Conservation (phyloP, 1,140 invertebrate species). For the Meloidogyne chitwoodi region DNA sequence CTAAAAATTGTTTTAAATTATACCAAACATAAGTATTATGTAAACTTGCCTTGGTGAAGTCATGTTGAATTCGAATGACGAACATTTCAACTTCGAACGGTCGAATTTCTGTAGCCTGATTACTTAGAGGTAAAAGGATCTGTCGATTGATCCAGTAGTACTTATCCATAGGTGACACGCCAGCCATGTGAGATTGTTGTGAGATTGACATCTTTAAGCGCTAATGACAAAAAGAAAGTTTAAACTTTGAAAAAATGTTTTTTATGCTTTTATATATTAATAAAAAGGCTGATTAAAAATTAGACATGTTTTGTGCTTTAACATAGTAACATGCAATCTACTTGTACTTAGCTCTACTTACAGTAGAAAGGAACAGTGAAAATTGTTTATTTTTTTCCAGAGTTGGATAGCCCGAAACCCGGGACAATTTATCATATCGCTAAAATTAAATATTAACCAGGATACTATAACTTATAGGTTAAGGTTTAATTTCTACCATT, state of each 20-base stretch:
- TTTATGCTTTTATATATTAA: no score
- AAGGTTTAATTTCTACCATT: no score
- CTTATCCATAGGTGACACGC: not conserved
- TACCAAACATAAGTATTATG: not conserved
- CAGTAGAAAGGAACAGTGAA: no score
- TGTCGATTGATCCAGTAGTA: not conserved
- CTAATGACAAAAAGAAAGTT: not conserved
- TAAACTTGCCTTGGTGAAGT: not conserved
- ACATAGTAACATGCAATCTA: not conserved
- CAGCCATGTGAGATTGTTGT: not conserved
- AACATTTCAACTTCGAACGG: not conserved
- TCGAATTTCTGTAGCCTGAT: not conserved
- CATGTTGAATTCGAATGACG: not conserved
- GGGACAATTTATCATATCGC: no score
- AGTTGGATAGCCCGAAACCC: no score
- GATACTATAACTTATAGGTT: no score
- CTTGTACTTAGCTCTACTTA: not conserved
- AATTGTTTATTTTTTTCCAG: no score
- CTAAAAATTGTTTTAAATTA: not conserved
- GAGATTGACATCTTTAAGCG: not conserved
- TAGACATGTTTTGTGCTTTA: no score
- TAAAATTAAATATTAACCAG: no score
- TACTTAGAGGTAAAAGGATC: not conserved
- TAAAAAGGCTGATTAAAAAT: no score
- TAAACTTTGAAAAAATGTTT: no score